phyloP scores from a whole-genome alignment of 2,113 vertebrate species.

The Boulengeromyrus knoepffleri region DNA sequence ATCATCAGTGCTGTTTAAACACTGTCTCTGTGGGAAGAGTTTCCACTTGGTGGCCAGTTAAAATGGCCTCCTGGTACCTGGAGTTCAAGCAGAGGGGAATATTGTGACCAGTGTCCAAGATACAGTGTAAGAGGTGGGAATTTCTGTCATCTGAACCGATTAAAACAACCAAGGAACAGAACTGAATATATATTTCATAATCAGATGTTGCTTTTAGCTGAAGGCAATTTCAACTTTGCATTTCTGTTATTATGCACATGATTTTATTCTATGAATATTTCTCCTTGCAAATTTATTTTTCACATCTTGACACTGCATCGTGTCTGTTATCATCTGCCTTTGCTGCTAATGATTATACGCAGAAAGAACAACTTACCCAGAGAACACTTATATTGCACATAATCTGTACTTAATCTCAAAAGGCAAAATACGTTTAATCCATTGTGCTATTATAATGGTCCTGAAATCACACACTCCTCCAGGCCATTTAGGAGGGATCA shows the following conservation, averaged over 20 bases:
- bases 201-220: not conserved
- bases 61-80: not conserved
- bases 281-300: not conserved
- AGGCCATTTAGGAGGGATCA: not conserved
- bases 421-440: not conserved
- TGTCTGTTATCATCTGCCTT: not conserved
- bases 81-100: not conserved
- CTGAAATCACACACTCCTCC: not conserved
- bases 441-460: not conserved
- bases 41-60: constrained; percentile 11
- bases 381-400: not conserved
- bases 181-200: not conserved
- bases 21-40: constrained; percentile 17
- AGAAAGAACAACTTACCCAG: not conserved
- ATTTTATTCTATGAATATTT: not conserved
- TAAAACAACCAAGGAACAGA: not conserved
- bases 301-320: not conserved
- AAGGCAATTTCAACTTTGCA: not conserved
- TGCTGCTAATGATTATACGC: not conserved
- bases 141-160: not conserved
- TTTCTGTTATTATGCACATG: not conserved
- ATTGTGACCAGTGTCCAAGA: not conserved
- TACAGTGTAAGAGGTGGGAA: not conserved
- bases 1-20: constrained; percentile 6
- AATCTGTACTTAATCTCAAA: not conserved